These are phyloP conservation scores for Drosophila atripex DNA, from an alignment of 2,888 invertebrate species.

Conservation along the genomic window DNA sequence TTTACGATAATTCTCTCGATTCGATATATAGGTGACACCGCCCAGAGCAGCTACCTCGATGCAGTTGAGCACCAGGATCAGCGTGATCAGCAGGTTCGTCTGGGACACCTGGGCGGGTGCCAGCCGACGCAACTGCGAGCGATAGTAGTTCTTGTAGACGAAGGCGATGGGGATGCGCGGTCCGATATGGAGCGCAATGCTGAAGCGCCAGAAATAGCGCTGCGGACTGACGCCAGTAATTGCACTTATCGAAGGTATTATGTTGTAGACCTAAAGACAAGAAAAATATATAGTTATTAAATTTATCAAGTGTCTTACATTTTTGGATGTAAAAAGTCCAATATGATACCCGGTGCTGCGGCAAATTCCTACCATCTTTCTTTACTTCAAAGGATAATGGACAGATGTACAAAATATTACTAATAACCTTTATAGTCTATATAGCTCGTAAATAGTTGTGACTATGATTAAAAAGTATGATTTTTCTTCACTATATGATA, in stretches of 20 bases:
- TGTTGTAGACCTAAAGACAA: slow-evolving; percentile 91
- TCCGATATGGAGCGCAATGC: slow-evolving; percentile 95
- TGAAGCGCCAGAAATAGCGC: slow-evolving; percentile 95
- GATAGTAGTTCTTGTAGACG: slow-evolving; percentile 93
- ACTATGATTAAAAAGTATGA: too few relatives aligned
- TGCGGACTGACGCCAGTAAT: slow-evolving; percentile 97
- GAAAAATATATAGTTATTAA: too few relatives aligned
- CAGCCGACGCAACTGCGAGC: slow-evolving; percentile 84
- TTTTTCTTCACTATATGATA: too few relatives aligned
- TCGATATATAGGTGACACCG: slow-evolving; percentile 96
- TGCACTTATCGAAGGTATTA: slow-evolving; percentile 97
- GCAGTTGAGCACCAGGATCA: slow-evolving; percentile 92
- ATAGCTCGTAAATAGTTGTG: too few relatives aligned
- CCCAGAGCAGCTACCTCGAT: slow-evolving; percentile 93
- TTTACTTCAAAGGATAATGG: background rate
- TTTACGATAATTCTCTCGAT: slow-evolving; percentile 98
- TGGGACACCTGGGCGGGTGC: slow-evolving; percentile 76
- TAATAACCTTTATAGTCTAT: too few relatives aligned
- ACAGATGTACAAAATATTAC: too few relatives aligned
- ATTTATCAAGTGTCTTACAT: too few relatives aligned
- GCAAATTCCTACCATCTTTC: too few relatives aligned
- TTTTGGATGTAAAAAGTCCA: too few relatives aligned
- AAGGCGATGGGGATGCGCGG: slow-evolving; percentile 95
- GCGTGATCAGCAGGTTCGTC: slow-evolving; percentile 87
- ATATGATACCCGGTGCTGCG: background rate